These are phyloP conservation scores for Elaphurus davidianus DNA, from an alignment of 2,113 vertebrate species.

Conservation along the genomic window DNA sequence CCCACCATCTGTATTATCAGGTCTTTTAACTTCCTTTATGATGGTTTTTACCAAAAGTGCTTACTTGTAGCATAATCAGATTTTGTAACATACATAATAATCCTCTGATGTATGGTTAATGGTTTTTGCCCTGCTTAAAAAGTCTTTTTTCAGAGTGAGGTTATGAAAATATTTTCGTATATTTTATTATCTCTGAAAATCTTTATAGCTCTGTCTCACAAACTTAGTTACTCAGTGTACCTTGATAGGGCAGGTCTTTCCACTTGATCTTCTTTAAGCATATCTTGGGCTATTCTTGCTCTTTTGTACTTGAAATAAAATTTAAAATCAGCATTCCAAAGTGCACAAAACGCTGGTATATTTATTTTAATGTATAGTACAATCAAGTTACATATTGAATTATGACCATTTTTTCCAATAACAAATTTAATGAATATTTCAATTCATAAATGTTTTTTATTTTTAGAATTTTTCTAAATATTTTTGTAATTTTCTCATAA, in stretches of 20 bases:
- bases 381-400: neutral
- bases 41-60: neutral
- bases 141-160: neutral
- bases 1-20: neutral
- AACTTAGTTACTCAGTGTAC: neutral
- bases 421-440: neutral
- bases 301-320: neutral
- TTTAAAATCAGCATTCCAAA: neutral
- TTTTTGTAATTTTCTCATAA: neutral
- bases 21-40: neutral
- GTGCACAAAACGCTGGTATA: neutral
- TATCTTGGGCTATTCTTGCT: neutral
- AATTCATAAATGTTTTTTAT: neutral
- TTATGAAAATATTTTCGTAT: neutral
- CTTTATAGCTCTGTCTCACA: neutral
- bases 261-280: neutral
- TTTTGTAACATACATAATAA: neutral
- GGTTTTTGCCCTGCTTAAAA: neutral
- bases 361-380: neutral
- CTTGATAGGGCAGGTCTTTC: neutral
- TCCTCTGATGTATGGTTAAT: neutral
- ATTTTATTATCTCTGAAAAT: neutral
- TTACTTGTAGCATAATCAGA: neutral
- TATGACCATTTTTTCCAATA: neutral
- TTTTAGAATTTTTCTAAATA: neutral